Evolutionary conservation across 2,888 invertebrate species (phyloP).

Genomic region (Apamea sordens): DNA sequence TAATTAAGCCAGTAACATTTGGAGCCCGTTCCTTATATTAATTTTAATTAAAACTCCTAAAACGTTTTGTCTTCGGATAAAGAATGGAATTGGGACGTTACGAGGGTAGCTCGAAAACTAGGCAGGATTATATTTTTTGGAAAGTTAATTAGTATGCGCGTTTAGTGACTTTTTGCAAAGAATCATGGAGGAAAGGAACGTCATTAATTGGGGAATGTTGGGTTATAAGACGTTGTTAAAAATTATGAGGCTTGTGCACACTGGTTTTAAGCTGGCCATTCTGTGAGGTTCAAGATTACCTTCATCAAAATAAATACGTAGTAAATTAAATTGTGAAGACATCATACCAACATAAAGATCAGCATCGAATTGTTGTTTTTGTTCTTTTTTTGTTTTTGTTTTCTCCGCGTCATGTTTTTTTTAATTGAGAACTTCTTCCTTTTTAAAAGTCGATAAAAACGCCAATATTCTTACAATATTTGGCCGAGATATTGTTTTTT

Average conservation of each 20-base stretch:
- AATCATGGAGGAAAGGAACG: constrained; percentile 32
- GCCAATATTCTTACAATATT: neutral
- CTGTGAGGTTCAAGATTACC: neutral
- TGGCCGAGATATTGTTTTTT: neutral
- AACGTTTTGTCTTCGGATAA: constrained; percentile 64
- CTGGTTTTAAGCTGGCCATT: neutral
- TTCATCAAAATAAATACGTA: neutral
- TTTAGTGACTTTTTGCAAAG: constrained; percentile 28
- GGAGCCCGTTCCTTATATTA: constrained; percentile 64
- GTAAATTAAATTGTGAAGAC: neutral
- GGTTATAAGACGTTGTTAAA: constrained; percentile 18
- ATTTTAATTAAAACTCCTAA: constrained; percentile 68
- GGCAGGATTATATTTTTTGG: constrained; percentile 46
- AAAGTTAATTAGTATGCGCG: constrained; percentile 58
- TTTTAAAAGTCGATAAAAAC: neutral
- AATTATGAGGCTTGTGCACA: neutral
- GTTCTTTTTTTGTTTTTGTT: no score
- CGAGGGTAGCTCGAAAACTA: constrained; percentile 44
- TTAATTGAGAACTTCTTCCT: neutral
- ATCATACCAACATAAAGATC: no score
- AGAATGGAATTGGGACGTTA: constrained; percentile 59
- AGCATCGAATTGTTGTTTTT: no score
- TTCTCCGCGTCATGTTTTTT: no score
- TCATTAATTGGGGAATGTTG: constrained; percentile 39
- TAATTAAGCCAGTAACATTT: constrained; percentile 70